Evolutionary conservation across 2,888 invertebrate species (phyloP).

Genomic region (Tipula helvola): DNA sequence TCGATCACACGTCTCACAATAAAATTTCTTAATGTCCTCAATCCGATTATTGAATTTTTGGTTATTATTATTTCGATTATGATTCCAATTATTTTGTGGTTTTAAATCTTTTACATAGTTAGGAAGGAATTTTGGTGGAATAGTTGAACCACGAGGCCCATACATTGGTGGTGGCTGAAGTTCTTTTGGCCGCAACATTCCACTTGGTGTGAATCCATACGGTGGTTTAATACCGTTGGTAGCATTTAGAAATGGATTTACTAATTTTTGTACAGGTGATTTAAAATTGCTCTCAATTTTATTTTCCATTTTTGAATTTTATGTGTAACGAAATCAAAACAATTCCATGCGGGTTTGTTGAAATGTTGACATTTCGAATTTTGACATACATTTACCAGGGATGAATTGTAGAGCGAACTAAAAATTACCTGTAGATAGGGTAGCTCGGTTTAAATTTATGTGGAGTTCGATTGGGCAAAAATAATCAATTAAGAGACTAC

Average conservation of each 20-base stretch:
- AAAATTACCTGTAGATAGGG: not conserved
- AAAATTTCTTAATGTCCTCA: conserved; percentile 21
- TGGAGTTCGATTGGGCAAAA: no score
- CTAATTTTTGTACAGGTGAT: not conserved
- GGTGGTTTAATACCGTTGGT: conserved; percentile 11
- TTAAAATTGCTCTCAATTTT: not conserved
- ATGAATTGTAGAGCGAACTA: no score
- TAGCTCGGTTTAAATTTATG: no score
- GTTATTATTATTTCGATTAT: not conserved
- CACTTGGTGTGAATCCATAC: conserved; percentile 29
- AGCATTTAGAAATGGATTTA: not conserved
- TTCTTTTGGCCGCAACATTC: conserved; percentile 28
- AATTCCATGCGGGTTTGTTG: not conserved
- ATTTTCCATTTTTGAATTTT: not conserved
- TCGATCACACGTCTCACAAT: conserved; percentile 73
- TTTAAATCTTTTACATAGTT: conserved; percentile 6
- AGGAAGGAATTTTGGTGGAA: conserved; percentile 26
- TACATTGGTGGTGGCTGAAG: conserved; percentile 35
- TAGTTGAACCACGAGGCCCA: conserved; percentile 30
- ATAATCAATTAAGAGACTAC: no score
- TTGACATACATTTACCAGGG: not conserved
- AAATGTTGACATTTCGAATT: not conserved
- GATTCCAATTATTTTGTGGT: not conserved
- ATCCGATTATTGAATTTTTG: not conserved
- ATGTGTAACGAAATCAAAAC: not conserved